Evolutionary conservation across 1,140 invertebrate species (phyloP), one percentile per base, ranked within the genome.

Genomic region (Oryctes rhinoceros): DNA sequence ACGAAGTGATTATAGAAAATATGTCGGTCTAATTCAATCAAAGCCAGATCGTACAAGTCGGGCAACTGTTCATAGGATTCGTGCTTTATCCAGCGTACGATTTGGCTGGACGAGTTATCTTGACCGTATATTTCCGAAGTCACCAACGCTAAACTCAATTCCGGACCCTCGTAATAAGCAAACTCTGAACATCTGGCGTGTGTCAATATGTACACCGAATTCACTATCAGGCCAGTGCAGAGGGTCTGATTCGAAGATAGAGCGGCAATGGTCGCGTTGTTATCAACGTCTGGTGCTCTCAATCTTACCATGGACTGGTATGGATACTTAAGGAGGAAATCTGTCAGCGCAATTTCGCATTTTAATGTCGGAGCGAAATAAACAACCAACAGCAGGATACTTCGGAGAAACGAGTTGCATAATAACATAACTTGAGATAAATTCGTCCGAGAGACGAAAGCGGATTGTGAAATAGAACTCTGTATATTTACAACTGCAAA

Each of bases 291-390:
- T 71, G 24, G 9, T 5, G 5, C 9, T 10, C 13, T 30, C 65
- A 71, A 37, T 71, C 65, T 71, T 2, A 71, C 65, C 35, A 71
- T 15, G 13, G 65, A 71, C 15, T 71, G 65, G 65, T 71, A 71
- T 4, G 65, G 65, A 71, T 71, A 71, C 35, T 71, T 71, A 2
- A 71, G 24, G 7, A 71, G 65, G 24, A 71, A 71, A 35, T 71
- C 65, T 11, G 65, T 71, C 20, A 30, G 9, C 24, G 10, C 18
- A 9, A 35, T 5, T 13, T 30, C 65, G 13, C 65, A 35, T 71
- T 35, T 71, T 11, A 15, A 24, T 30, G 65, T 35, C 2, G 15
- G 13, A 18, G 65, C 15, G 20, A 71, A 37, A 71, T 24, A 71
- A 35, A 24, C 24, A 15, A 71, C 7, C 24, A 30, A 6, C n/a